These are phyloP conservation scores for Charadrius vociferus DNA, from an alignment of 2,113 vertebrate genomes.

Conservation along the genomic window DNA sequence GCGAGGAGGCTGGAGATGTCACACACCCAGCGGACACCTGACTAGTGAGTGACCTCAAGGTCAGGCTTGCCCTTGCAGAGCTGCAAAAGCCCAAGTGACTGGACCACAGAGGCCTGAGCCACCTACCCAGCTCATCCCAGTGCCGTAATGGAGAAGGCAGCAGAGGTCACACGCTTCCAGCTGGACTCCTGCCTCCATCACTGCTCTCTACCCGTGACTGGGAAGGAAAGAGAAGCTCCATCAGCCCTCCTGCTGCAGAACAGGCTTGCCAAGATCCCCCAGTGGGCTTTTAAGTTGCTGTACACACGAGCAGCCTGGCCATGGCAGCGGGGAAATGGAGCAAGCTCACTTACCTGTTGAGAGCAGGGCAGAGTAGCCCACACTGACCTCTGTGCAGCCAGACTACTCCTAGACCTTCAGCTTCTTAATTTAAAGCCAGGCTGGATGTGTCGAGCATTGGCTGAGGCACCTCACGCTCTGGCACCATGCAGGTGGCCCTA, in stretches of 20 bases:
- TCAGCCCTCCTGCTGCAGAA: not conserved
- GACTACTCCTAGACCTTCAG: not conserved
- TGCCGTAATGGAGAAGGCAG: rapidly evolving
- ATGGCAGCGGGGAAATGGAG: not conserved
- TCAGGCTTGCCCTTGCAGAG: not conserved
- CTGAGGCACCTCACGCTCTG: not conserved
- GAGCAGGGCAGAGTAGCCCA: not conserved
- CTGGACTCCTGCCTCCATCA: not conserved
- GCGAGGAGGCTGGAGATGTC: not conserved
- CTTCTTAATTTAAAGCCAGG: not conserved
- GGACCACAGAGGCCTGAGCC: not conserved
- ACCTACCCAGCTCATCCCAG: not conserved
- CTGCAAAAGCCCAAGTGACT: not conserved
- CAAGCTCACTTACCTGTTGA: not conserved
- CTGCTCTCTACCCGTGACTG: not conserved
- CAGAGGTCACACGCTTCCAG: not conserved
- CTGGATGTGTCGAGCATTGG: not conserved
- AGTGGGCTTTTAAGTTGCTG: not conserved
- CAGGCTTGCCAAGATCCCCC: not conserved
- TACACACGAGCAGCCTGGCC: rapidly evolving
- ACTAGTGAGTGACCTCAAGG: not conserved
- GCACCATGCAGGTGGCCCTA: not conserved
- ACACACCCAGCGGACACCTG: not conserved
- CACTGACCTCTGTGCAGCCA: not conserved
- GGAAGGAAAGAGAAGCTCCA: not conserved